Conservation (phyloP, 1,140 invertebrate genomes). For the Apolygus lucorum region DNA sequence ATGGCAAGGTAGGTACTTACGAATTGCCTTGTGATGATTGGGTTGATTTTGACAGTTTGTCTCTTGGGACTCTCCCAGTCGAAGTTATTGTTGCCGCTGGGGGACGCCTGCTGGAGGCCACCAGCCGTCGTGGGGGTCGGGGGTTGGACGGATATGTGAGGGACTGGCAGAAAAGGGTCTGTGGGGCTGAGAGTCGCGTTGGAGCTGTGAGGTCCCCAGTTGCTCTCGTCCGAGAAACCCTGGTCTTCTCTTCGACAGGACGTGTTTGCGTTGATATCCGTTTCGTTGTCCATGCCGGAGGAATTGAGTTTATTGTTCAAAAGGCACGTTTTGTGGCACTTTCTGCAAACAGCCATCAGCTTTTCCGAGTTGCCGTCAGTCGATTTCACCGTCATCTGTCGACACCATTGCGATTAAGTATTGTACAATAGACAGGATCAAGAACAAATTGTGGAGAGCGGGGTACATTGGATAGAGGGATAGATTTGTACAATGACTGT, state of each 20-base stretch:
- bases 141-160: constrained; percentile 62
- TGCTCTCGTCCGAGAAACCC: constrained; percentile 13
- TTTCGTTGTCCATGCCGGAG: constrained; percentile 8
- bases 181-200: constrained; percentile 29
- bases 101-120: constrained; percentile 28
- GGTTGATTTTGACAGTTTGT: not conserved
- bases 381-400: constrained; percentile 32
- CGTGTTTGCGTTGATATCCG: constrained; percentile 23
- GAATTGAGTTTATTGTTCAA: constrained; percentile 40
- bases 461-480: no score
- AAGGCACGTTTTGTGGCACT: constrained; percentile 63
- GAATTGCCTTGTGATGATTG: not conserved
- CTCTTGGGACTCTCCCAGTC: constrained; percentile 30
- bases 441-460: no score
- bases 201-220: constrained; percentile 23
- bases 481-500: no score
- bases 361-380: constrained; percentile 29
- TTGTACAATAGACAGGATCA: no score
- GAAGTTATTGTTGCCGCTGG: constrained; percentile 31
- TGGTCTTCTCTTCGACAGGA: not conserved
- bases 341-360: constrained; percentile 52
- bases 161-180: constrained; percentile 45
- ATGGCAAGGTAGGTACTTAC: constrained; percentile 2
- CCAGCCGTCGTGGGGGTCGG: constrained; percentile 54
- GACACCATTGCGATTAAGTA: not conserved